Evolutionary conservation across 1,140 invertebrate genomes (phyloP).

Genomic region (Hestina assimilis): DNA sequence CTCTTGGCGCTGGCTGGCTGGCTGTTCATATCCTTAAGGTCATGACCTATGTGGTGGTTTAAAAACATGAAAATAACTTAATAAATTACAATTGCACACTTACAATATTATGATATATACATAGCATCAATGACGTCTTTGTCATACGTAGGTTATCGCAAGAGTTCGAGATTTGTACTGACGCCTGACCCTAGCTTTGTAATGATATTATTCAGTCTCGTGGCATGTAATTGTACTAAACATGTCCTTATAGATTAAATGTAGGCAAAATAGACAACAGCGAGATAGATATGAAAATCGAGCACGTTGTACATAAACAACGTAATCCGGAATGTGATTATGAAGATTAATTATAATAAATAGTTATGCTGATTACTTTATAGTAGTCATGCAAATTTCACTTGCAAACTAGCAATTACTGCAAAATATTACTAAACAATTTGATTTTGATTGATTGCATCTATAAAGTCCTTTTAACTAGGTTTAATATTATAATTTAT

Average conservation of each 20-base stretch:
- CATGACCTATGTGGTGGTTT: not conserved
- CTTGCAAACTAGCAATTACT: not conserved
- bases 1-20: too few relatives aligned
- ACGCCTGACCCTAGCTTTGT: constrained; percentile 27
- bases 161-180: constrained; percentile 32
- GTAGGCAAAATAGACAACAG: constrained; percentile 4
- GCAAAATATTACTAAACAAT: constrained; percentile 1
- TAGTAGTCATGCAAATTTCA: not conserved
- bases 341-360: not conserved
- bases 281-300: not conserved
- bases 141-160: constrained; percentile 35
- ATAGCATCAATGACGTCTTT: constrained; percentile 30
- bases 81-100: not conserved
- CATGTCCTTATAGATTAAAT: constrained; percentile 9
- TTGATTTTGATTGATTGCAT: constrained; percentile 1
- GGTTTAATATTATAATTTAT: not conserved
- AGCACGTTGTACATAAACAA: not conserved
- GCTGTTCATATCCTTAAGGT: not conserved
- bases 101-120: not conserved
- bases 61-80: not conserved
- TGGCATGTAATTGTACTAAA: constrained; percentile 13
- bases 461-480: not conserved
- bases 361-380: not conserved
- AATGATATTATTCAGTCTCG: constrained; percentile 17
- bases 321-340: constrained; percentile 2